Evolutionary conservation across 2,113 vertebrate genomes (phyloP).

Genomic region (Cyprinodon variegatus): DNA sequence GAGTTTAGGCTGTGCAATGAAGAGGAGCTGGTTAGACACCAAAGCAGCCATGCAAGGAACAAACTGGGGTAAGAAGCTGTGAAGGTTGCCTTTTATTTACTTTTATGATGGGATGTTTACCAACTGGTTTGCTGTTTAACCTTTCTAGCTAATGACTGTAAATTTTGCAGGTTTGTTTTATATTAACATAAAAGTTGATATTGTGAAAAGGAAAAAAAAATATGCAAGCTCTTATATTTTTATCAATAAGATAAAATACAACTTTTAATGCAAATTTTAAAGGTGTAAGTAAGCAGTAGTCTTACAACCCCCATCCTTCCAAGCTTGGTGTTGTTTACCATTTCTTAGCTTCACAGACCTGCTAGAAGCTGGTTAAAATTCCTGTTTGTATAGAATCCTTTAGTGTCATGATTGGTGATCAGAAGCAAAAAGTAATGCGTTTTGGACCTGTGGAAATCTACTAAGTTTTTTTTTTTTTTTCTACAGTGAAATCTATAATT

Average conservation of each 20-base stretch:
- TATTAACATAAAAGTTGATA: not conserved
- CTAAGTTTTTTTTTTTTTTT: too few relatives aligned
- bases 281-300: too few relatives aligned
- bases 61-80: constrained; percentile 55
- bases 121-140: not conserved
- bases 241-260: not conserved
- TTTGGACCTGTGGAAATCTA: too few relatives aligned
- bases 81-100: constrained; percentile 9
- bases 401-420: too few relatives aligned
- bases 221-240: not conserved
- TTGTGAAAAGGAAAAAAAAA: not conserved
- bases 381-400: too few relatives aligned
- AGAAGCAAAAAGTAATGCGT: too few relatives aligned
- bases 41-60: constrained; percentile 53
- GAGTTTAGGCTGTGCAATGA: constrained; percentile 37
- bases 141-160: not conserved
- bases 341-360: too few relatives aligned
- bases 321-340: too few relatives aligned
- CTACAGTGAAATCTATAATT: too few relatives aligned
- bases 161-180: not conserved
- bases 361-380: too few relatives aligned
- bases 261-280: not conserved
- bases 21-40: constrained; percentile 30
- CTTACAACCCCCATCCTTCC: too few relatives aligned
- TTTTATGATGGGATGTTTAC: not conserved